Base-by-base conservation (phyloP, 2,113 vertebrate genomes). In the Pteropus alecto region DNA sequence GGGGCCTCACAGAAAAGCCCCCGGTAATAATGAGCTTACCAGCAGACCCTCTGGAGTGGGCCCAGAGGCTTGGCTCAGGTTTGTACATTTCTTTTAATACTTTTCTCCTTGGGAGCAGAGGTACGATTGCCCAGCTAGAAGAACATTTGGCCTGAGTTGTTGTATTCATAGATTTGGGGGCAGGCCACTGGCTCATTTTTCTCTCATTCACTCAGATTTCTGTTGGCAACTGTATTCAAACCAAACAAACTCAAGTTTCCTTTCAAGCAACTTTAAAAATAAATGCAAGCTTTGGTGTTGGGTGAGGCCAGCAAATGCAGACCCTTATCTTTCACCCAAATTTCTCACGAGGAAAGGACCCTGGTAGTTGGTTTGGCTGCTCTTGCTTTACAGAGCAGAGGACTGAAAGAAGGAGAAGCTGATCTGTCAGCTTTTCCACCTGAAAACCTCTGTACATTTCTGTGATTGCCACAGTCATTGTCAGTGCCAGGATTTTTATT, bases 11-110 rank as follows among this genome's bases (percentile, higher is more conserved):
- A 7, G 54, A 85, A 68, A 79, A 60, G n/a, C 46, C 60, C 33
- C 87, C 81, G 30, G 90, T 77, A 77, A 15, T 93, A 78, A 98
- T 1, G 94, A 98, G 90, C 90, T 98, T 96, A 91, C 93, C 98
- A 96, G 95, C 8, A 30, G 76, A 81, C 84, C 43, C 82, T 60
- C 89, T 97, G 97, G 93, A 97, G 87, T n/a, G 33, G 74, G 76
- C 65, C 38, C 56, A 28, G 2, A n/a, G n/a, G 56, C 77, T 60
- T 6, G 1, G 77, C 71, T 88, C 73, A 96, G 83, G 96, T 26
- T 90, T 90, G 94, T 65, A 54, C 3, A 35, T 96, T 98, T 97
- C 91, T 95, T 98, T 96, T 87, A 98, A 76, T 68, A 92, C 79
- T 97, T 97, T 96, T 89, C 84, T 97, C 77, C 84, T 89, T 35